A percentile compares a stretch with the other conserved stretches of the same genome.
Evolutionary conservation across 2,888 invertebrate species (phyloP).

Genomic region (Epinotia nisella): DNA sequence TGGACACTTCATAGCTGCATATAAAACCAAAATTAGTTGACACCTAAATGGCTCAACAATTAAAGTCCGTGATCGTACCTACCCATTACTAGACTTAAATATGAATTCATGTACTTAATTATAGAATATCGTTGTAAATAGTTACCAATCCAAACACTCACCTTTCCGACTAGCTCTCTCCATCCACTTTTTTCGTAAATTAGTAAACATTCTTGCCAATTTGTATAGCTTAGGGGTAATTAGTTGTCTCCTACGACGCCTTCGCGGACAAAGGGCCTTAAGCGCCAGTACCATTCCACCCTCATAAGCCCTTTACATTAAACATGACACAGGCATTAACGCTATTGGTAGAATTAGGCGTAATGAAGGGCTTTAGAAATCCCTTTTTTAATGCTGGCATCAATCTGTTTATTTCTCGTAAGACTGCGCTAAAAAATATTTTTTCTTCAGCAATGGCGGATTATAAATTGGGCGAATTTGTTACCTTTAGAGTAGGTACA

Average conservation of each 20-base stretch:
- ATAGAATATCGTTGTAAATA: neutral
- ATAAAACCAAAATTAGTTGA: too few relatives aligned
- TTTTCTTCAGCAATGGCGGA: slow-evolving; percentile 22
- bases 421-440: slow-evolving; percentile 28
- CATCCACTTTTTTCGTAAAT: slow-evolving; percentile 68
- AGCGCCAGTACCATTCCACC: neutral
- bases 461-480: slow-evolving; percentile 29
- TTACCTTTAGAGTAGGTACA: slow-evolving; percentile 17
- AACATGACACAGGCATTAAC: slow-evolving; percentile 23
- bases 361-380: slow-evolving; percentile 65
- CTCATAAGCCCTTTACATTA: neutral
- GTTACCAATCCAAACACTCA: slow-evolving; percentile 14
- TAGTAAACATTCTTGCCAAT: slow-evolving; percentile 83
- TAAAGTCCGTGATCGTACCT: too few relatives aligned
- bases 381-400: slow-evolving; percentile 35
- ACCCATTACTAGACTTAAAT: too few relatives aligned
- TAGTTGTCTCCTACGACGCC: slow-evolving; percentile 62
- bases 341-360: slow-evolving; percentile 52
- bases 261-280: neutral
- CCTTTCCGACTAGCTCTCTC: slow-evolving; percentile 21
- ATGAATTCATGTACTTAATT: too few relatives aligned
- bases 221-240: slow-evolving; percentile 82
- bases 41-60: too few relatives aligned
- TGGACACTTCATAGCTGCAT: too few relatives aligned
- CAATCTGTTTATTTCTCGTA: slow-evolving; percentile 42